A percentile compares a stretch with the other conserved stretches of the same genome.
Evolutionary conservation across 1,140 invertebrate genomes (phyloP).

Genomic region (Panulirus ornatus): DNA sequence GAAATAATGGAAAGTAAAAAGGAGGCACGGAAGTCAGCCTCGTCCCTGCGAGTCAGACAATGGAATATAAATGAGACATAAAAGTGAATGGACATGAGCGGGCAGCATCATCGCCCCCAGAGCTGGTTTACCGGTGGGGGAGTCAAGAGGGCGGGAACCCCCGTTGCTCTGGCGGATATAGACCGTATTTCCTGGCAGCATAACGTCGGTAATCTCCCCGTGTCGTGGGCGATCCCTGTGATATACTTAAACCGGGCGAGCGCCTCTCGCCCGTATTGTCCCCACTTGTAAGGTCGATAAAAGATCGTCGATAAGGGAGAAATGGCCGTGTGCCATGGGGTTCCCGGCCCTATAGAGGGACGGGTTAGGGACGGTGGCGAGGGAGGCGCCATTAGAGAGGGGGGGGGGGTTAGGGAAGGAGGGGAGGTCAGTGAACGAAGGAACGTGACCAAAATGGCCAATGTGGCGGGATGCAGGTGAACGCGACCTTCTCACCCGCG

Average conservation of each 20-base stretch:
- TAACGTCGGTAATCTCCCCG: neutral
- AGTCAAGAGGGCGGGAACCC: too few relatives aligned
- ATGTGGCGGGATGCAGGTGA: neutral
- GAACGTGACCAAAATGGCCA: neutral
- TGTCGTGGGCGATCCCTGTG: neutral
- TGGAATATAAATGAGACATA: too few relatives aligned
- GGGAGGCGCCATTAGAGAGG: too few relatives aligned
- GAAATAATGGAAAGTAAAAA: too few relatives aligned
- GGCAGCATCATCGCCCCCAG: too few relatives aligned
- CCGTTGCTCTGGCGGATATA: neutral
- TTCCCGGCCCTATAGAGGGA: neutral
- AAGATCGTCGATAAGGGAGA: neutral
- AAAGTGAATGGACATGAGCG: too few relatives aligned
- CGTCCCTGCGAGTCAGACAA: too few relatives aligned
- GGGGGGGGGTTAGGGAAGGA: too few relatives aligned
- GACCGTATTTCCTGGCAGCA: neutral
- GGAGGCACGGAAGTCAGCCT: too few relatives aligned
- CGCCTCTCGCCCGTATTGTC: neutral
- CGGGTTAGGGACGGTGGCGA: neutral
- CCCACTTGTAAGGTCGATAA: neutral
- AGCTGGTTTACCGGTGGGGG: too few relatives aligned
- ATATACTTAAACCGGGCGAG: neutral
- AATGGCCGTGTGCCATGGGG: neutral
- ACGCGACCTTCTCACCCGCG: neutral
- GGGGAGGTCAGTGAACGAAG: neutral